phyloP scores from a whole-genome alignment of 2,888 invertebrate species.

The Pedicia rivosa region DNA sequence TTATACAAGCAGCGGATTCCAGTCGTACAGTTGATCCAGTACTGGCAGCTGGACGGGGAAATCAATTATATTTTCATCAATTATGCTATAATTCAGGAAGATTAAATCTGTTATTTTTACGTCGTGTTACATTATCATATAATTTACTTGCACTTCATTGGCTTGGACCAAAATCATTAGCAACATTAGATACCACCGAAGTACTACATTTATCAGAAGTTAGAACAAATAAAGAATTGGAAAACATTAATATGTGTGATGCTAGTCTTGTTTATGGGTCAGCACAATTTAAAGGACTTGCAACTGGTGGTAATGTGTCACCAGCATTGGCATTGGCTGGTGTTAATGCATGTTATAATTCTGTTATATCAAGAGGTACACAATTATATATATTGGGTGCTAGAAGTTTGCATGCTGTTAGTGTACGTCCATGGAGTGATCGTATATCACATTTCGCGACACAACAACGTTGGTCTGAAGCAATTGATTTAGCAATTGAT shows the following conservation, averaged over 20 bases:
- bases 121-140: conserved; percentile 53
- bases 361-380: conserved; percentile 45
- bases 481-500: conserved; percentile 37
- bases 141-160: conserved; percentile 62
- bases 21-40: conserved; percentile 64
- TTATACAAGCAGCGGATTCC: conserved; percentile 55
- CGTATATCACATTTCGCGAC: conserved; percentile 44
- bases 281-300: conserved; percentile 72
- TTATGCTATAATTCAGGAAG: conserved; percentile 23
- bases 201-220: conserved; percentile 81
- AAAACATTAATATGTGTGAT: conserved; percentile 62
- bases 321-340: conserved; percentile 42
- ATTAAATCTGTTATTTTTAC: conserved; percentile 44
- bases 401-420: conserved; percentile 38
- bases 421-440: conserved; percentile 49
- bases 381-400: conserved; percentile 58
- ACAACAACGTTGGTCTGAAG: conserved; percentile 39
- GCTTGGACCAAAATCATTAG: conserved; percentile 69
- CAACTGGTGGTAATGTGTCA: conserved; percentile 87
- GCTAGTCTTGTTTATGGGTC: conserved; percentile 75
- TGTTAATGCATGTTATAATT: conserved; percentile 52
- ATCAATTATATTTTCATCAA: conserved; percentile 72
- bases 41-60: conserved; percentile 75
- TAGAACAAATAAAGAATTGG: conserved; percentile 69
- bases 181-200: conserved; percentile 69